Evolutionary conservation across 2,113 vertebrate genomes (phyloP).

Genomic region (Sarotherodon lohbergeri): DNA sequence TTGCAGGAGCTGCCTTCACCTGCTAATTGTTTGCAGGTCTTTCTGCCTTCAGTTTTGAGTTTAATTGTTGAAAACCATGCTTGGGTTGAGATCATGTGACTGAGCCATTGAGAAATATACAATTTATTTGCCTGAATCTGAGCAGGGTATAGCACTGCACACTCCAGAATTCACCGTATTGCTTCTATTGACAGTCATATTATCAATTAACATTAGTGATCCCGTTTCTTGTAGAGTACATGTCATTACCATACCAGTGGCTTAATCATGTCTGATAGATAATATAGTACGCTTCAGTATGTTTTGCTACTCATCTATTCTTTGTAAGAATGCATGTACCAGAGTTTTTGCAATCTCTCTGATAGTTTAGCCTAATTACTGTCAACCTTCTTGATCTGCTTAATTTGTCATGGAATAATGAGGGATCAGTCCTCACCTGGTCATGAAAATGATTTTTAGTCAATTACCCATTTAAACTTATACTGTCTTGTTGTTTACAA

Average conservation of each 20-base stretch:
- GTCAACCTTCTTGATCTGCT: background rate
- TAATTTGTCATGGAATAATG: background rate
- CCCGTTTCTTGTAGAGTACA: fast-evolving
- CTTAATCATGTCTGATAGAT: background rate
- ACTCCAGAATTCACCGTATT: background rate
- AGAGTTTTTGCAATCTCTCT: background rate
- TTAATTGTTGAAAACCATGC: background rate
- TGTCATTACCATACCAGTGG: background rate
- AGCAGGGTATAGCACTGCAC: background rate
- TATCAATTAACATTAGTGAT: background rate
- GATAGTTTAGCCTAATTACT: background rate
- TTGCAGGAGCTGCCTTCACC: background rate
- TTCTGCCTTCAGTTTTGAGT: background rate
- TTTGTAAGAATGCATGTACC: background rate
- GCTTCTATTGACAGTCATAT: background rate
- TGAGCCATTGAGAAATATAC: background rate
- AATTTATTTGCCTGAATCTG: background rate
- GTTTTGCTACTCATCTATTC: background rate
- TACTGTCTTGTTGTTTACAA: background rate
- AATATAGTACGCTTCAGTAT: background rate
- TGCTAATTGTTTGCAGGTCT: background rate
- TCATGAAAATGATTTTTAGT: background rate
- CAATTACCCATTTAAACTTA: background rate
- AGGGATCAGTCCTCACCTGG: background rate
- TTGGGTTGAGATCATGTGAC: background rate